Percentiles rank a stretch among this genome's conserved stretches.
Conservation (phyloP, 2,113 vertebrate species). For the Canis aureus region DNA sequence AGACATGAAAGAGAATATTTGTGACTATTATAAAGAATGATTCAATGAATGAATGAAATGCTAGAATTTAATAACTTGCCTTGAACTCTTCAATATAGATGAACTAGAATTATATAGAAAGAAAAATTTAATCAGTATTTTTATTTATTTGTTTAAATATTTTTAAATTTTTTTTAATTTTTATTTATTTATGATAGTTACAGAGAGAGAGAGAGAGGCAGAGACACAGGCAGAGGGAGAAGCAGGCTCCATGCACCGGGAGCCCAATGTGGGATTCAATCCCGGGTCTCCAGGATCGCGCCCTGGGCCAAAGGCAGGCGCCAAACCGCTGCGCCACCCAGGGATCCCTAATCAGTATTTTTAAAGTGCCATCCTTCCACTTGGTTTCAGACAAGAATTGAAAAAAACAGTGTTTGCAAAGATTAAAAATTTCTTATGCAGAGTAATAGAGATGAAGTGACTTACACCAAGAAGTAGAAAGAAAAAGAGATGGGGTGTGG, state of each 20-base stretch:
- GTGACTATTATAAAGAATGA: not conserved
- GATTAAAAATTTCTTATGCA: not conserved
- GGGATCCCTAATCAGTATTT: not conserved
- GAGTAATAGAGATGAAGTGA: slow-evolving; percentile 1
- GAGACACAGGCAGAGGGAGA: no score
- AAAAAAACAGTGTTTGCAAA: slow-evolving; percentile 12
- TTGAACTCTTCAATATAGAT: not conserved
- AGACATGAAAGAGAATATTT: not conserved
- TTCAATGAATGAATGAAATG: not conserved
- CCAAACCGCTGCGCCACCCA: no score
- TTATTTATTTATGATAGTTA: no score
- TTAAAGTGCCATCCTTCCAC: not conserved
- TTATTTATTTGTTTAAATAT: no score
- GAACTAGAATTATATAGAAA: not conserved
- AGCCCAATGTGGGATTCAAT: no score
- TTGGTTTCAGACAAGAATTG: not conserved
- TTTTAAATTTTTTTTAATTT: no score
- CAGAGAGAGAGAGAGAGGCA: no score
- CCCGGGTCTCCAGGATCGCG: no score
- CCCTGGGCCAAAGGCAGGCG: no score
- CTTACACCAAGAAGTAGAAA: not conserved
- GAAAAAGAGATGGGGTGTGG: not conserved
- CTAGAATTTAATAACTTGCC: not conserved
- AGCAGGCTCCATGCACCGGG: no score
- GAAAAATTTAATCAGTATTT: not conserved